A percentile compares a stretch with the other conserved stretches of the same genome.
These are phyloP conservation scores for Bathynomus jamesi DNA, from an alignment of 1,140 invertebrate genomes.

Conservation along the genomic window DNA sequence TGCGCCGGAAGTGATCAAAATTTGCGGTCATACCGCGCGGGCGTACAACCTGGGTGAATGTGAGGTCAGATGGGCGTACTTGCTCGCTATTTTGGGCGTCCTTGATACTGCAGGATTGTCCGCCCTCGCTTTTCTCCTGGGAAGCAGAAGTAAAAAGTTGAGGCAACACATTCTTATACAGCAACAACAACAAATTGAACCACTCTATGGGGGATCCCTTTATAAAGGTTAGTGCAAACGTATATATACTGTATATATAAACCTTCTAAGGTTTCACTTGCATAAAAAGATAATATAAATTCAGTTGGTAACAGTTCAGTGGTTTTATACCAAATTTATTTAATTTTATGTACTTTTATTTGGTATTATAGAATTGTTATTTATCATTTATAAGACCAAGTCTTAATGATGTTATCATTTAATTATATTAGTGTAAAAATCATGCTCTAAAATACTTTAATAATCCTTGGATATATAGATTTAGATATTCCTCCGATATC, in stretches of 20 bases:
- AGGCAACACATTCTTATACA: neutral
- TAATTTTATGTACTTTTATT: no score
- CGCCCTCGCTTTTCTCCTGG: slow-evolving; percentile 86
- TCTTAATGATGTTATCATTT: no score
- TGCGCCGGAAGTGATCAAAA: slow-evolving; percentile 64
- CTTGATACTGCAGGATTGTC: slow-evolving; percentile 82
- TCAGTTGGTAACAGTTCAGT: no score
- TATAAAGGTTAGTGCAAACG: slow-evolving; percentile 35
- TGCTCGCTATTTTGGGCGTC: slow-evolving; percentile 83
- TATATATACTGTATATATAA: neutral
- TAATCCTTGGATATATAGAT: no score
- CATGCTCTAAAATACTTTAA: no score
- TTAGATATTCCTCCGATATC: no score
- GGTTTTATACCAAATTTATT: no score
- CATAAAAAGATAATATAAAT: neutral
- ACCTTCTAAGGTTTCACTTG: no score
- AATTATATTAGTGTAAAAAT: no score
- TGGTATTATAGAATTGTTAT: no score
- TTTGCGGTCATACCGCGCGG: slow-evolving; percentile 73
- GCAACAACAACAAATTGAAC: slow-evolving; percentile 62
- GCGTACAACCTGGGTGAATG: slow-evolving; percentile 71
- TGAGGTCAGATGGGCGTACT: slow-evolving; percentile 87
- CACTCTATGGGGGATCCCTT: slow-evolving; percentile 29
- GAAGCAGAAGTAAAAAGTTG: slow-evolving; percentile 73
- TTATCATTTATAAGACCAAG: no score